Evolutionary conservation across 2,888 invertebrate genomes (phyloP).

Genomic region (Glaucopsyche alexis): DNA sequence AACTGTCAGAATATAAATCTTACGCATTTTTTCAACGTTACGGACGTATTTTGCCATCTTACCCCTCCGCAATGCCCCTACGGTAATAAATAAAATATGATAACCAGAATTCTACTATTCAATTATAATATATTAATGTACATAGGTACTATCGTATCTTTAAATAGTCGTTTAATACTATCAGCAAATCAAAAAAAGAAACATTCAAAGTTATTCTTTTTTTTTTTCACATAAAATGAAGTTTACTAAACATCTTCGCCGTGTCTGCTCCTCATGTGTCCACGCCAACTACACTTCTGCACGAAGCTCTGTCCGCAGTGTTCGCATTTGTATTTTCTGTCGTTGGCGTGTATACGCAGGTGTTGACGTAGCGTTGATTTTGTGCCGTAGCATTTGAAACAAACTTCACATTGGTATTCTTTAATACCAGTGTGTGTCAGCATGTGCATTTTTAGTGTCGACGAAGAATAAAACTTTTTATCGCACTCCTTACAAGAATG

Average conservation of each 20-base stretch:
- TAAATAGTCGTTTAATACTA: not conserved
- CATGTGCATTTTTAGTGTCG: conserved; percentile 56
- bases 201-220: not conserved
- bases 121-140: not conserved
- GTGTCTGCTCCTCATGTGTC: conserved; percentile 46
- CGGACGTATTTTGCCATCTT: no score
- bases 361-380: conserved; percentile 48
- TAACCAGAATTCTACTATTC: not conserved
- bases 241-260: conserved; percentile 38
- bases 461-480: conserved; percentile 53
- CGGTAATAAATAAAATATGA: not conserved
- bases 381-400: conserved; percentile 45
- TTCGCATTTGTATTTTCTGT: conserved; percentile 47
- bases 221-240: not conserved
- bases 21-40: no score
- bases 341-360: conserved; percentile 50
- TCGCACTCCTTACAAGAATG: conserved; percentile 46
- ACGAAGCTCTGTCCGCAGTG: conserved; percentile 47
- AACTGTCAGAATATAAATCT: no score
- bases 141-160: not conserved
- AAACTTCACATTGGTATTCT: conserved; percentile 48
- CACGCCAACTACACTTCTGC: conserved; percentile 49
- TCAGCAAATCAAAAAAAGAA: not conserved
- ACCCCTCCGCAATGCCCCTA: no score
- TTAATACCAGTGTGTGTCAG: conserved; percentile 56